phyloP scores from a whole-genome alignment of 2,113 vertebrate genomes.

The Malurus cyaneus region DNA sequence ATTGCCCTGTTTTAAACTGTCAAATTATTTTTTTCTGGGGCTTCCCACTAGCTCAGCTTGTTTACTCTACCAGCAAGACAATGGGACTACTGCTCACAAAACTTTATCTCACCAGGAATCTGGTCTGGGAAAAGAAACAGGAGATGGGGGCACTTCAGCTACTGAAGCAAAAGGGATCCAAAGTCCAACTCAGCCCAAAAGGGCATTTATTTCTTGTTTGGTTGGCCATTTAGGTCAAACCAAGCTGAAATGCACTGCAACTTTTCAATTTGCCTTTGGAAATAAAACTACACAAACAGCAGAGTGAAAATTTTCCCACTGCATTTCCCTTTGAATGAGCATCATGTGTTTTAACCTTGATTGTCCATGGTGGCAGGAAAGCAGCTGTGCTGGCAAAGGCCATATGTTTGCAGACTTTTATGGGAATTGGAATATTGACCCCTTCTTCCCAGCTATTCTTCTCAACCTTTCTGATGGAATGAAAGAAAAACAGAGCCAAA shows the following conservation, averaged over 20 bases:
- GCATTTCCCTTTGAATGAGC: neutral
- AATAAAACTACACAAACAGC: neutral
- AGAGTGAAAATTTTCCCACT: neutral
- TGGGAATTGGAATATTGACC: neutral
- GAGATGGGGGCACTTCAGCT: neutral
- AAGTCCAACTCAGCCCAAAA: neutral
- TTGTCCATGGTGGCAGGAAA: neutral
- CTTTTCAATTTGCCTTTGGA: neutral
- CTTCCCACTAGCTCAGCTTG: neutral
- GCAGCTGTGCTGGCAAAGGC: neutral
- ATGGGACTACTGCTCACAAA: neutral
- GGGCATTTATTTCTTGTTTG: neutral
- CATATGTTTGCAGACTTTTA: neutral
- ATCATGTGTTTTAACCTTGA: neutral
- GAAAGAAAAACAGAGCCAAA: neutral
- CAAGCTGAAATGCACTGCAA: neutral
- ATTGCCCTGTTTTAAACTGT: neutral
- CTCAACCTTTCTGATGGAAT: neutral
- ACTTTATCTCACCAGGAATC: neutral
- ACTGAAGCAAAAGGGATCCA: neutral
- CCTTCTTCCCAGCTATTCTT: neutral
- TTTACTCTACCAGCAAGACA: neutral
- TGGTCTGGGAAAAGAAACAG: neutral
- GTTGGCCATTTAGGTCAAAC: neutral
- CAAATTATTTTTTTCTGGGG: neutral